Base-by-base conservation (phyloP, 2,113 vertebrate species). In the Rafetus swinhoei region DNA sequence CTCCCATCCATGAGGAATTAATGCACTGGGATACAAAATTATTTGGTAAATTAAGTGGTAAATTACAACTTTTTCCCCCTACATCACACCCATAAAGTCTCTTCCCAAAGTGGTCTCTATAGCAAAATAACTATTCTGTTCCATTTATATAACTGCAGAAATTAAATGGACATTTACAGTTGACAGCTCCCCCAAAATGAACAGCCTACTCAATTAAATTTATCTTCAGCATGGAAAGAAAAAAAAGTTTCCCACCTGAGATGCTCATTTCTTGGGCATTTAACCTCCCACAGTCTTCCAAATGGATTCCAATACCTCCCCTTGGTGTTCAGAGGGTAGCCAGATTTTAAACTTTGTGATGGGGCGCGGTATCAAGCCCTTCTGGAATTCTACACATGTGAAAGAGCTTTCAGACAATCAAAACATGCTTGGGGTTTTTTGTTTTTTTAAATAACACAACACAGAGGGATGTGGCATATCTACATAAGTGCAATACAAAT, bases 361-460 rank as follows among this genome's bases (percentile, higher is more conserved):
- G 95, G 62, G 39, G 19, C 29, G 5, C 0, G 3, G 69, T 72
- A 90, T 86, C 86, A 69, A 52, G 6, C 87, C 59, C 19, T 81
- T 93, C 3, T 89, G 29, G 0, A 92, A 95, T 82, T 35, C 21
- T 2, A 50, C 24, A 3, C 35, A 90, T 84, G 86, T 90, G 84
- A 80, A 57, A 86, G 15, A 14, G 14, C 16, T 91, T 85, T 90
- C 55, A 85, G 57, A 86, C 84, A 92, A 91, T 69, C 39, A 21
- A 27, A 93, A 76, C 45, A 19, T 57, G 9, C 35, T 72, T 21
- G 9, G n/a, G 18, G n/a, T 35, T 29, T 72, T 52, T 12, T 29
- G n/a, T 52, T 57, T 52, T 57, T 84, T 82, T 69, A 56, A 93
- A 85, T 89, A 96, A 76, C 50, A 81, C 11, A 45, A 82, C 7